Evolutionary conservation across 2,113 vertebrate genomes (phyloP).

Genomic region (Nannospalax galili): DNA sequence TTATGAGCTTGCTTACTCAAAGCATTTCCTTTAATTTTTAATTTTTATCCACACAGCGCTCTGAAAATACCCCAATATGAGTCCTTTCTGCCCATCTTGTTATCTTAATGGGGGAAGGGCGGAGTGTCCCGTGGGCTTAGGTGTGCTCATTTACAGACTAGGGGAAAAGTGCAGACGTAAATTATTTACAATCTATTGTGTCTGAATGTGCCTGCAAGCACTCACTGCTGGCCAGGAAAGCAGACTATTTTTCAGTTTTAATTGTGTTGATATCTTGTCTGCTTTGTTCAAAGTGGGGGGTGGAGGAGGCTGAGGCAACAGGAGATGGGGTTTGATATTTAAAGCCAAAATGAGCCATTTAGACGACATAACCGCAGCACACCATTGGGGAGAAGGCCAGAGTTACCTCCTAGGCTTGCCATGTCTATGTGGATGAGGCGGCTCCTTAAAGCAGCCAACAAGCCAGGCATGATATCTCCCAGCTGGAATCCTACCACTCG

Average conservation of each 20-base stretch:
- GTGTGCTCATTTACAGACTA: constrained; percentile 96
- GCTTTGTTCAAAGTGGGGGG: constrained; percentile 89
- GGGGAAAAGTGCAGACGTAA: constrained; percentile 88
- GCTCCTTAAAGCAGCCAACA: constrained; percentile 57
- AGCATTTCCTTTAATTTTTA: constrained; percentile 79
- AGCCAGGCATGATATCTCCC: neutral
- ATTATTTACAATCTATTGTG: constrained; percentile 91
- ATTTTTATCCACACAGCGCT: constrained; percentile 63
- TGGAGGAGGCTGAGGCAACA: constrained; percentile 86
- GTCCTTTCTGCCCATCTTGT: constrained; percentile 87
- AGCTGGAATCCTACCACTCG: neutral
- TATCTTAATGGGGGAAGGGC: constrained; percentile 93
- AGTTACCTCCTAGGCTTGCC: constrained; percentile 69
- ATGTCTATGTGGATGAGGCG: constrained; percentile 71
- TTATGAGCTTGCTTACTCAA: constrained; percentile 67
- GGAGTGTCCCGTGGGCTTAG: constrained; percentile 86
- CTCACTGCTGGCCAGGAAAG: constrained; percentile 86
- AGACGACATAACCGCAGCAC: constrained; percentile 72
- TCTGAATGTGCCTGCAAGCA: constrained; percentile 89
- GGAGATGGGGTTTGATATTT: constrained; percentile 84
- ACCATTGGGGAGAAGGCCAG: constrained; percentile 23
- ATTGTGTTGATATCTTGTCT: constrained; percentile 94
- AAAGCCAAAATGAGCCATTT: constrained; percentile 86
- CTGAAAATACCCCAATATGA: neutral
- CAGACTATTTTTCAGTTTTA: constrained; percentile 96